A percentile compares a stretch with the other conserved stretches of the same genome.
phyloP scores from a whole-genome alignment of 1,140 invertebrate species.

The Holotrichia oblita region DNA sequence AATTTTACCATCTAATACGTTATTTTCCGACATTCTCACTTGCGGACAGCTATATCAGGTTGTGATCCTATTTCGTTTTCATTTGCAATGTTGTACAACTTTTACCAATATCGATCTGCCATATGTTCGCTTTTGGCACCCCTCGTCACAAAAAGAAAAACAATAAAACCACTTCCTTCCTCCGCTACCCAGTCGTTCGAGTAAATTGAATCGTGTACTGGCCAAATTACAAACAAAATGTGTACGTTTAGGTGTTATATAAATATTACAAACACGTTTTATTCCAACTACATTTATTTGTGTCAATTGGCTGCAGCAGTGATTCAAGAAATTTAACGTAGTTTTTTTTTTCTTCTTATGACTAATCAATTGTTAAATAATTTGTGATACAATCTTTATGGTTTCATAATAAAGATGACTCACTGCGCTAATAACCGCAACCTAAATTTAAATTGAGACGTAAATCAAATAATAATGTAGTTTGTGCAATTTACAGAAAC shows the following conservation, averaged over 20 bases:
- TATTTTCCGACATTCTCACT: background rate
- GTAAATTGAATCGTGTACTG: conserved; percentile 2
- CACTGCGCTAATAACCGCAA: background rate
- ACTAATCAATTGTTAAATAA: background rate
- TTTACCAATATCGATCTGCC: conserved; percentile 35
- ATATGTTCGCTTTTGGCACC: conserved; percentile 9
- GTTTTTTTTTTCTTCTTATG: no score
- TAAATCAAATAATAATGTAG: background rate
- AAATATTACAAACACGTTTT: no score
- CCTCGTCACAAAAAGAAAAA: conserved; percentile 20
- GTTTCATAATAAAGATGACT: conserved; percentile 3
- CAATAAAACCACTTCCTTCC: conserved; percentile 36
- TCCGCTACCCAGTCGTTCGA: background rate
- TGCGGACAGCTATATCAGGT: background rate
- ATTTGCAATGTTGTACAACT: background rate
- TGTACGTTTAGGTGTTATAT: background rate
- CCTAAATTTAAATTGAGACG: background rate
- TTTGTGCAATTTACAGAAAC: background rate
- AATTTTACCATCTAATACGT: background rate
- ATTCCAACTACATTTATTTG: no score
- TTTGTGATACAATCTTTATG: background rate
- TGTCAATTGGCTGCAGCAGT: no score
- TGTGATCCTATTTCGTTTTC: background rate
- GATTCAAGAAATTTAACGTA: no score
- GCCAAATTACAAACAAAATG: background rate